Percentiles rank a stretch among this genome's conserved stretches.
phyloP scores from a whole-genome alignment of 2,113 vertebrate species.

The Xiphophorus hellerii region DNA sequence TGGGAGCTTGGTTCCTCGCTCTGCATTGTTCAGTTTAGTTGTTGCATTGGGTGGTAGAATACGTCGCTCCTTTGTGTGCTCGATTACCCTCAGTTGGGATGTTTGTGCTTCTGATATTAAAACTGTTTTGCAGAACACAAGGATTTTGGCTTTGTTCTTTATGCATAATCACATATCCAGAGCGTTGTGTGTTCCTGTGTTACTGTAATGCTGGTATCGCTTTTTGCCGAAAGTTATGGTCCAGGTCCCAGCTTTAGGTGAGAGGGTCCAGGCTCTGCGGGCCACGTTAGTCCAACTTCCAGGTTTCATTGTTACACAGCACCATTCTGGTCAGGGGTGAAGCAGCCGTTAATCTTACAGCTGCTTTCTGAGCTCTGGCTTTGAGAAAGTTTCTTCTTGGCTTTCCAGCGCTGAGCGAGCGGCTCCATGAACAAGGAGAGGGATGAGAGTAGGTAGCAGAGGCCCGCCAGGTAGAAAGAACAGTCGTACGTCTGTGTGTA shows the following conservation, averaged over 20 bases:
- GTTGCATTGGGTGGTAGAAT: background rate
- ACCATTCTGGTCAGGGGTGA: conserved; percentile 69
- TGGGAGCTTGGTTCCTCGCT: conserved; percentile 22
- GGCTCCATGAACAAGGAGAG: conserved; percentile 90
- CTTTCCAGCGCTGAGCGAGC: conserved; percentile 82
- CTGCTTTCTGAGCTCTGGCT: conserved; percentile 53
- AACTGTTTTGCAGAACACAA: conserved; percentile 34
- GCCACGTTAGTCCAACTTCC: conserved; percentile 42
- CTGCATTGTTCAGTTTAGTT: conserved; percentile 19
- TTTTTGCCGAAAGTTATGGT: conserved; percentile 33
- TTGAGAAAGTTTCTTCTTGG: conserved; percentile 61
- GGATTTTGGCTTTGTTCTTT: conserved; percentile 65
- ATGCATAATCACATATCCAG: conserved; percentile 19
- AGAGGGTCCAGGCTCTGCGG: conserved; percentile 32
- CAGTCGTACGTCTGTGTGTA: conserved; percentile 89
- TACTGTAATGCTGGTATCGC: conserved; percentile 11
- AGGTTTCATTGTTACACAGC: conserved; percentile 64
- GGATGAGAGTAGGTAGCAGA: conserved; percentile 89
- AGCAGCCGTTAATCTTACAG: conserved; percentile 75
- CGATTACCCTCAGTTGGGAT: conserved; percentile 12
- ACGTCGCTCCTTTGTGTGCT: background rate
- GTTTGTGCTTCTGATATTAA: conserved; percentile 22
- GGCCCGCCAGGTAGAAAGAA: conserved; percentile 92
- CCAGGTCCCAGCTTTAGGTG: conserved; percentile 40
- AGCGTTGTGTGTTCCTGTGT: conserved; percentile 29